Base-by-base conservation (phyloP, 2,797 vertebrate genomes). In the Cyclopterus lumpus region DNA sequence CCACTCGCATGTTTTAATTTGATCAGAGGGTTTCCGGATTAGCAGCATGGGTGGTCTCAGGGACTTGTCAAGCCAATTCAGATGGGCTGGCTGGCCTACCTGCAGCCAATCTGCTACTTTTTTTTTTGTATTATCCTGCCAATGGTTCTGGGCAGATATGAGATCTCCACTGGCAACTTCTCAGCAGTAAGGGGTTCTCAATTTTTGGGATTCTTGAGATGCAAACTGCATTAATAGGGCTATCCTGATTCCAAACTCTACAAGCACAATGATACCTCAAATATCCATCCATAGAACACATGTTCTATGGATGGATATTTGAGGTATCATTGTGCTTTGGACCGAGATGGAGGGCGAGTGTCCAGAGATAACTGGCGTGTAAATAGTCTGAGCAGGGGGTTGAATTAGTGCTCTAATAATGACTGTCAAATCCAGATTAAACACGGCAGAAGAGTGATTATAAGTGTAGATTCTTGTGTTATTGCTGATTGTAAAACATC, bases 1-100 rank as follows among this genome's bases (percentile, higher is more conserved):
- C 74, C 83, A 63, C 75, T 88, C 76, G 55, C 83, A 81, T 71
- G 76, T 87, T 90, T 90, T 90, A 86, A 91, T 92, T 92, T 86
- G 84, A 91, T 88, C 85, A 75, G 80, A 79, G 77, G 85, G 82
- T 88, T 88, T 86, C 85, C 83, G 76, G 84, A 90, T 91, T 85
- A 92, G 68, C 87, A 82, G 82, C 83, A 66, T 61, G 87, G 40
- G 51, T 46, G 73, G 65, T 86, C 81, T 86, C 67, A 66, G 73
- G 26, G 79, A 57, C 48, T 57, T 65, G 81, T 86, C 86, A 88
- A 89, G 84, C 83, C 86, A 83, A 73, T 85, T 93, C 87, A 89
- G 88, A 88, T 74, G 77, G 79, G 72, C 63, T 83, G 82, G 84
- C 86, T 49, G 8, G 67, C 53, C 65, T 73, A 89, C 92, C 90